Evolutionary conservation across 2,797 vertebrate genomes (phyloP).

Genomic region (Phalanger gymnotis): DNA sequence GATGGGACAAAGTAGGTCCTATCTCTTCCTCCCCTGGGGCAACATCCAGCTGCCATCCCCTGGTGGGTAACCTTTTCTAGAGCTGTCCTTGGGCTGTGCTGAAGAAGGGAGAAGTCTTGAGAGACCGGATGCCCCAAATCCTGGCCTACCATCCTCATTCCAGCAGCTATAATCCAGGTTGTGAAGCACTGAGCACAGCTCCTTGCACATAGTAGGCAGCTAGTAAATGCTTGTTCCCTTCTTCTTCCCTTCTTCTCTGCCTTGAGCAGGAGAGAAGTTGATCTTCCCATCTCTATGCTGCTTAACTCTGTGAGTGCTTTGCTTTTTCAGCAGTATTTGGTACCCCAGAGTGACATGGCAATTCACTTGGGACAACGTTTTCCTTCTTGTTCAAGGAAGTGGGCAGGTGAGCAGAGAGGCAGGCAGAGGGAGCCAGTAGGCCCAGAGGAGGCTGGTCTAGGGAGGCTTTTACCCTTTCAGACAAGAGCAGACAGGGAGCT

Average conservation of each 20-base stretch:
- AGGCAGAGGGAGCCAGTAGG: neutral
- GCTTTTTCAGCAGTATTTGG: neutral
- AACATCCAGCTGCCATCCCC: neutral
- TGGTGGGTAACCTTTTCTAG: neutral
- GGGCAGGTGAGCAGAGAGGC: neutral
- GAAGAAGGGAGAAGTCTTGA: fast-evolving
- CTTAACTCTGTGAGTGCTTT: neutral
- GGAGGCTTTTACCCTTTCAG: neutral
- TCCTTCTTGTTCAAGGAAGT: neutral
- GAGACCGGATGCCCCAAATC: neutral
- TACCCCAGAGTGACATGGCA: neutral
- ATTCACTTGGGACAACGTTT: neutral
- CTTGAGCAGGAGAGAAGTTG: neutral
- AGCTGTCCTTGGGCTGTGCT: neutral
- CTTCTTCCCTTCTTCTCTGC: neutral
- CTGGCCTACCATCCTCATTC: neutral
- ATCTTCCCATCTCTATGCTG: neutral
- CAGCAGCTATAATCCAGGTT: neutral
- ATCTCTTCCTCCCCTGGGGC: neutral
- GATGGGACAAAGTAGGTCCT: neutral
- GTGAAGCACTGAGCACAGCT: neutral
- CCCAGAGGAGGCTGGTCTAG: neutral
- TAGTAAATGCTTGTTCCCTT: neutral
- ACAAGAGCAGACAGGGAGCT: neutral
- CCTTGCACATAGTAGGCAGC: neutral